phyloP scores from a whole-genome alignment of 2,888 invertebrate genomes.

The Zootermopsis nevadensis region DNA sequence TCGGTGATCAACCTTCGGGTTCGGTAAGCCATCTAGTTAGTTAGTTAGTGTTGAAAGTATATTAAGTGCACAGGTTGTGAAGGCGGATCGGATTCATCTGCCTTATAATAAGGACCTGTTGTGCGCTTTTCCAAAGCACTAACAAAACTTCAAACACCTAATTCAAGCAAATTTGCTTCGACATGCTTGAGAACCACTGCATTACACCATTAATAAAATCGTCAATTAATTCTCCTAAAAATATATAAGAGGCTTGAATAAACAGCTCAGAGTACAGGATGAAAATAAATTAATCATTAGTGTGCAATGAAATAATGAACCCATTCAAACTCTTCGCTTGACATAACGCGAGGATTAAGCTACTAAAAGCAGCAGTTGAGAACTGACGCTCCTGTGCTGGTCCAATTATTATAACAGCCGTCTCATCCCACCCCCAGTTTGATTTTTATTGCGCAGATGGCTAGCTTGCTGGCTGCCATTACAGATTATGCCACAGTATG shows the following conservation, averaged over 20 bases:
- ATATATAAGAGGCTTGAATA: not conserved
- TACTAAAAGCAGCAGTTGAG: not conserved
- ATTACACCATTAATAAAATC: no score
- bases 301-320: not conserved
- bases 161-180: no score
- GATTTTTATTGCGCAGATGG: slow-evolving; percentile 1
- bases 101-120: no score
- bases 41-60: no score
- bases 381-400: not conserved
- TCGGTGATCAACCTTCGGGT: no score
- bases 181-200: no score
- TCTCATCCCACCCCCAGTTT: not conserved
- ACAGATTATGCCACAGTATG: slow-evolving; percentile 21
- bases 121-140: no score
- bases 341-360: slow-evolving; percentile 15
- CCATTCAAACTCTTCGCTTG: not conserved
- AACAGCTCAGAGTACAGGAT: not conserved
- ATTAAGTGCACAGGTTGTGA: no score
- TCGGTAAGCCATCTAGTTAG: no score
- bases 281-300: slow-evolving; percentile 6
- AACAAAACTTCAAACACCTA: no score
- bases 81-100: no score
- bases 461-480: not conserved
- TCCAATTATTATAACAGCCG: slow-evolving; percentile 28
- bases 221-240: not conserved